Conservation (phyloP, 2,797 vertebrate genomes). For the Yasuhikotakia modesta region DNA sequence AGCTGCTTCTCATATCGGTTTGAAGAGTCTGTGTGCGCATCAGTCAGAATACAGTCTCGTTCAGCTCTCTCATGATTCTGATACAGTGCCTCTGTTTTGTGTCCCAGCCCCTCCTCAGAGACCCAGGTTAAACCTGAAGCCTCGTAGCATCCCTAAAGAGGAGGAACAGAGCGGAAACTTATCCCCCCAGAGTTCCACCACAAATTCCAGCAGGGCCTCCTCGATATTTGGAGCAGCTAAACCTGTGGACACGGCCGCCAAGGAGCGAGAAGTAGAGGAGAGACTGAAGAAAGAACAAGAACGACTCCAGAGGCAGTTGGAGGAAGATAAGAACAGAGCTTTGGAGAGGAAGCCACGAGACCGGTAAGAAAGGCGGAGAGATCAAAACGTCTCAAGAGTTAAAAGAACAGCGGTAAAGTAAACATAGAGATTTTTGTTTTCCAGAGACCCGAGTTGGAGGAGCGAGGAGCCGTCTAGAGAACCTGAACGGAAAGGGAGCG, state of each 20-base stretch:
- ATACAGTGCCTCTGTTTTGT: no score
- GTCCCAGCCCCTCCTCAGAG: constrained; percentile 77
- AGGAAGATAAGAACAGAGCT: constrained; percentile 83
- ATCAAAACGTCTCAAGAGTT: no score
- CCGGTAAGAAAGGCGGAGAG: constrained; percentile 65
- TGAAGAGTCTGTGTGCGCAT: no score
- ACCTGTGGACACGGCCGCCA: constrained; percentile 91
- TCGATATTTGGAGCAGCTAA: constrained; percentile 92
- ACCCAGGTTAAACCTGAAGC: constrained; percentile 92
- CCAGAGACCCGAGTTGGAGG: constrained; percentile 91
- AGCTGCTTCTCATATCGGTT: no score
- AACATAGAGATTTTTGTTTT: not conserved
- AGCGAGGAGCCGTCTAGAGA: constrained; percentile 84
- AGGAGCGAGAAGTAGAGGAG: constrained; percentile 92
- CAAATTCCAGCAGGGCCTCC: constrained; percentile 77
- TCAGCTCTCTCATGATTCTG: no score
- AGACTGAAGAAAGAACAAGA: constrained; percentile 94
- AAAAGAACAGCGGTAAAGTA: not conserved
- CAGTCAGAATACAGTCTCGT: no score
- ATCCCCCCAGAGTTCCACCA: constrained; percentile 63
- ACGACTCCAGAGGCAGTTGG: constrained; percentile 87
- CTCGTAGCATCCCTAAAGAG: constrained; percentile 88
- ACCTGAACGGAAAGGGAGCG: constrained; percentile 86
- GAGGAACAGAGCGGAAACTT: constrained; percentile 77
- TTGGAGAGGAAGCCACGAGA: constrained; percentile 86